A percentile compares a stretch with the other conserved stretches of the same genome.
These are phyloP conservation scores for Reinhardtius hippoglossoides DNA, from an alignment of 2,113 vertebrate genomes.

Conservation along the genomic window DNA sequence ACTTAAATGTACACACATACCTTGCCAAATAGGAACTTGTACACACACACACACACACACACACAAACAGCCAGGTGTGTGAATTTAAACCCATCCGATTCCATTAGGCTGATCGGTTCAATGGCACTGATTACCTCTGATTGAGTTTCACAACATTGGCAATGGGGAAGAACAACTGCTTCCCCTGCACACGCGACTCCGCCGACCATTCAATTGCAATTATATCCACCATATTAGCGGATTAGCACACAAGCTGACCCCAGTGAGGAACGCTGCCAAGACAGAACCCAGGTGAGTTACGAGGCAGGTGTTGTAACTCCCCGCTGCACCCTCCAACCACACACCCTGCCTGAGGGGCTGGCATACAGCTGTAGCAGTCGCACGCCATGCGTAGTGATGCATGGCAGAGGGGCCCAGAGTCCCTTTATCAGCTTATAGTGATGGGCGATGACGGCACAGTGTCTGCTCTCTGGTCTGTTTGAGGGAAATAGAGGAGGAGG, in stretches of 20 bases:
- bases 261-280: slow-evolving; percentile 69
- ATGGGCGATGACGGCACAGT: slow-evolving; percentile 22
- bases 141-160: slow-evolving; percentile 80
- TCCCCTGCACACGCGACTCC: slow-evolving; percentile 54
- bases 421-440: slow-evolving; percentile 41
- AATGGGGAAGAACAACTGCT: slow-evolving; percentile 67
- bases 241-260: slow-evolving; percentile 82
- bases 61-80: slow-evolving; percentile 65
- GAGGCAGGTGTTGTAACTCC: slow-evolving; percentile 74
- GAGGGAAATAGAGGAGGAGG: slow-evolving; percentile 9
- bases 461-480: slow-evolving; percentile 23
- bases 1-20: background rate
- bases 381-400: slow-evolving; percentile 44
- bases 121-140: slow-evolving; percentile 71
- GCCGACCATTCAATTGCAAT: slow-evolving; percentile 79
- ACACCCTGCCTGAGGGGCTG: slow-evolving; percentile 45
- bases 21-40: slow-evolving; percentile 16
- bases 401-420: slow-evolving; percentile 49
- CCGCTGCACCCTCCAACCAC: slow-evolving; percentile 26
- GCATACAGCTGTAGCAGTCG: slow-evolving; percentile 67
- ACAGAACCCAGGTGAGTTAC: slow-evolving; percentile 60
- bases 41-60: background rate
- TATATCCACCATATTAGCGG: slow-evolving; percentile 81
- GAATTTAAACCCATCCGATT: slow-evolving; percentile 71
- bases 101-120: slow-evolving; percentile 68